Percentiles rank a stretch among this genome's conserved stretches.
phyloP scores from a whole-genome alignment of 2,888 invertebrate species.

The Hedya salicella region DNA sequence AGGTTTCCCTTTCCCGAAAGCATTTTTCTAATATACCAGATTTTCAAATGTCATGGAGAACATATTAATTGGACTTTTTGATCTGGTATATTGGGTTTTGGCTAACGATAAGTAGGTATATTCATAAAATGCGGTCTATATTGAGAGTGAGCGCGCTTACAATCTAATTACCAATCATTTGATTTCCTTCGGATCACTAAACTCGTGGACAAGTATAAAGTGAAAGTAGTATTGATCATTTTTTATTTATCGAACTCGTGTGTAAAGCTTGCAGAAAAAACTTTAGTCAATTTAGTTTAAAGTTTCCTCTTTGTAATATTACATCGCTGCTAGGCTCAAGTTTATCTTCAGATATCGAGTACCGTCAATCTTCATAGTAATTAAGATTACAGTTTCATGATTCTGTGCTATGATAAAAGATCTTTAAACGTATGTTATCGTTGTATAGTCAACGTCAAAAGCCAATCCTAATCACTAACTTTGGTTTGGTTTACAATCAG shows the following conservation, averaged over 20 bases:
- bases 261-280: constrained; percentile 63
- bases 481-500: too few relatives aligned
- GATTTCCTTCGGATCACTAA: constrained; percentile 35
- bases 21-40: too few relatives aligned
- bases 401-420: constrained; percentile 69
- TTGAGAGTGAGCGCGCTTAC: constrained; percentile 14
- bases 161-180: constrained; percentile 25
- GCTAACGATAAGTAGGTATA: too few relatives aligned
- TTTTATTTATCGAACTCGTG: constrained; percentile 56
- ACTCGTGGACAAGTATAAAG: constrained; percentile 34
- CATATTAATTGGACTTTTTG: too few relatives aligned
- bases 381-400: constrained; percentile 82
- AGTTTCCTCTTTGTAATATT: constrained; percentile 53
- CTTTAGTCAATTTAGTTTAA: constrained; percentile 58
- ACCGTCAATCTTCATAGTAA: constrained; percentile 63
- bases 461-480: too few relatives aligned
- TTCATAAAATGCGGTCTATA: not conserved
- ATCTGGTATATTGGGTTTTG: too few relatives aligned
- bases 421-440: constrained; percentile 60
- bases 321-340: constrained; percentile 55
- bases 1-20: too few relatives aligned
- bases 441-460: not conserved
- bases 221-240: constrained; percentile 25
- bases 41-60: too few relatives aligned
- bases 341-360: constrained; percentile 52